Evolutionary conservation across 2,797 vertebrate genomes (phyloP).

Genomic region (Erithacus rubecula): DNA sequence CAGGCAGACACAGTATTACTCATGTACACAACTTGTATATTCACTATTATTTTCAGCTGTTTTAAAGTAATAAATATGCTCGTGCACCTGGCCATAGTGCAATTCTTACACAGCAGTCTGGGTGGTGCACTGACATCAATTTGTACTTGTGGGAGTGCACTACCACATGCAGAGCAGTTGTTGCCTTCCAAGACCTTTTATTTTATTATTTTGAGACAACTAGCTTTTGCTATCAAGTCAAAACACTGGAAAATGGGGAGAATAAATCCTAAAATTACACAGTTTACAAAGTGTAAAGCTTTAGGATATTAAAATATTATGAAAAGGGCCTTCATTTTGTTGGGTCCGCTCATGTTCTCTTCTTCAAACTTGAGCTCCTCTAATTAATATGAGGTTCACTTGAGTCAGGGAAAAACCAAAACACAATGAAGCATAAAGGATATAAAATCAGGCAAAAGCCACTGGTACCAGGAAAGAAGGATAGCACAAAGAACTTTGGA

Average conservation of each 20-base stretch:
- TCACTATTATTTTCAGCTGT: constrained; percentile 23
- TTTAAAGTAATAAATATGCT: constrained; percentile 5
- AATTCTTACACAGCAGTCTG: not conserved
- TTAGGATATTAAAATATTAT: not conserved
- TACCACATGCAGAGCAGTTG: not conserved
- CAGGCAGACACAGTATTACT: not conserved
- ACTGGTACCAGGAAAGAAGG: not conserved
- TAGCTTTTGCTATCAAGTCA: not conserved
- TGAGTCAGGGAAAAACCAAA: not conserved
- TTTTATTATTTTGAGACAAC: not conserved
- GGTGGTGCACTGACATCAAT: not conserved
- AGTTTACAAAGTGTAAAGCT: not conserved
- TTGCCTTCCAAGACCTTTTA: not conserved
- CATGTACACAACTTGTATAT: not conserved
- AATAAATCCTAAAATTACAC: not conserved
- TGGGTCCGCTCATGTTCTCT: not conserved
- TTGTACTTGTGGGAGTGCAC: not conserved
- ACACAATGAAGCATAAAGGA: not conserved
- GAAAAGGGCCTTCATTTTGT: not conserved
- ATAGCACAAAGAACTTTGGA: not conserved
- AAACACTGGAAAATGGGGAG: not conserved
- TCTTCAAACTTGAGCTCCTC: not conserved
- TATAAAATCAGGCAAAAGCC: not conserved
- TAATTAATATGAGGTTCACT: not conserved
- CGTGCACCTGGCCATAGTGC: not conserved